A percentile compares a stretch with the other conserved stretches of the same genome.
phyloP scores from a whole-genome alignment of 1,140 invertebrate genomes.

The Dendroctonus ponderosae region DNA sequence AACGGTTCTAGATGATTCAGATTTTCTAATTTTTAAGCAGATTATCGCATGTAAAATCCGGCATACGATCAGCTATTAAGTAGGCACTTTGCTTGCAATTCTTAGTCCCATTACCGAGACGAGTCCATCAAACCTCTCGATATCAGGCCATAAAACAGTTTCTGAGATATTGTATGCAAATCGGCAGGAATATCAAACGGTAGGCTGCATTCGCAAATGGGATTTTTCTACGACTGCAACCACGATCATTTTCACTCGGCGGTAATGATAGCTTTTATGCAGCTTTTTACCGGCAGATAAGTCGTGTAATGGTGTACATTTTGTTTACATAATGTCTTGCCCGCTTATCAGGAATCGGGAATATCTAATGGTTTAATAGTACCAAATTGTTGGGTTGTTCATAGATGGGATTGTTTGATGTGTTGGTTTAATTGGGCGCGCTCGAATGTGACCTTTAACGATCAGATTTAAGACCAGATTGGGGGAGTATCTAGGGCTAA shows the following conservation, averaged over 20 bases:
- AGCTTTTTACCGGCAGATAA: background rate
- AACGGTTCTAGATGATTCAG: too few species aligned
- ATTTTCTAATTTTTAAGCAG: background rate
- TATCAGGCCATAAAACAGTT: constrained; percentile 7
- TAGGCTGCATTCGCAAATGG: constrained; percentile 6
- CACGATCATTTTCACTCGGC: constrained; percentile 7
- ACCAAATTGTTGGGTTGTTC: background rate
- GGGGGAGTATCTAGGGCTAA: too few species aligned
- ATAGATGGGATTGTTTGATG: too few species aligned
- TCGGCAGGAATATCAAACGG: constrained; percentile 1
- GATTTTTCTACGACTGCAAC: background rate
- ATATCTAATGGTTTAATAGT: constrained; percentile 10
- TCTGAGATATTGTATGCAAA: constrained; percentile 11
- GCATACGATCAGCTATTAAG: too few species aligned
- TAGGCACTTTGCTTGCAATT: too few species aligned
- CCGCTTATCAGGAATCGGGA: constrained; percentile 1
- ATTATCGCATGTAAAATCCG: background rate
- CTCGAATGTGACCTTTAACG: too few species aligned
- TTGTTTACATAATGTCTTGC: constrained; percentile 15
- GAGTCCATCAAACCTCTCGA: constrained; percentile 1
- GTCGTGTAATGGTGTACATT: constrained; percentile 10
- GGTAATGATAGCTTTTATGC: constrained; percentile 8
- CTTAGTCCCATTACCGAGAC: too few species aligned
- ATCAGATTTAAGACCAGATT: too few species aligned
- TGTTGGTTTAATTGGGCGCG: too few species aligned